A percentile compares a stretch with the other conserved stretches of the same genome.
phyloP scores from a whole-genome alignment of 35 echinoderm and acorn worm genomes.

The Acanthaster planci region DNA sequence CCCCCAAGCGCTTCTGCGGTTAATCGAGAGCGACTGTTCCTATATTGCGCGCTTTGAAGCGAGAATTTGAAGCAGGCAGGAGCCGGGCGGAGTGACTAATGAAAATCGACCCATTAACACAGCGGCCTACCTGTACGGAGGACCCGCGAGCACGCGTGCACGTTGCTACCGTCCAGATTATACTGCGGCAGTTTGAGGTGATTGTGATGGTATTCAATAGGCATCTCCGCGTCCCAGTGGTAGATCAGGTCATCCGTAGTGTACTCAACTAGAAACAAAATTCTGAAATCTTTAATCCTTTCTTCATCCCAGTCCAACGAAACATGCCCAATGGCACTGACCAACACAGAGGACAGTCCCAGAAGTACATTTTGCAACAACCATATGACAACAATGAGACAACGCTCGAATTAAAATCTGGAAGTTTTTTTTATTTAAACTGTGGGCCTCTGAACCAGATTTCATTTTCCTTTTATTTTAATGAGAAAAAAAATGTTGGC shows the following conservation, averaged over 20 bases:
- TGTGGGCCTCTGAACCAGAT: background rate
- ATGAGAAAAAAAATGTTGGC: background rate
- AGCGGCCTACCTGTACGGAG: conserved; percentile 42
- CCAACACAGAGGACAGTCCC: too few relatives aligned
- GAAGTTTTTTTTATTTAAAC: background rate
- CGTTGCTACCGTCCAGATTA: conserved; percentile 41
- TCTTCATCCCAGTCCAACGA: background rate
- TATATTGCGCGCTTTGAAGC: background rate
- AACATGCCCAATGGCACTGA: too few relatives aligned
- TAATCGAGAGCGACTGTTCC: background rate
- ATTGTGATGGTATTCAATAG: conserved; percentile 39
- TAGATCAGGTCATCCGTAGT: conserved; percentile 37
- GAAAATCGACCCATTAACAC: background rate
- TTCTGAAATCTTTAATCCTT: too few relatives aligned
- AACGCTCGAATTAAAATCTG: background rate
- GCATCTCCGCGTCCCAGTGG: conserved; percentile 30
- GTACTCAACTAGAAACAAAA: conserved; percentile 46
- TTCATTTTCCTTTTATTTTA: background rate
- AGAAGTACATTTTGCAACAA: too few relatives aligned
- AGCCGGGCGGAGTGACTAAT: background rate
- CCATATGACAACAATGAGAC: background rate
- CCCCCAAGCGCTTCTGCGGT: background rate
- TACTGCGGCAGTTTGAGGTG: conserved; percentile 70
- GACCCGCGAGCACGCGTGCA: conserved; percentile 32
- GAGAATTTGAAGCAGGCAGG: background rate